Percentiles rank a stretch among this genome's conserved stretches.
These are phyloP conservation scores for Thrips palmi DNA, from an alignment of 1,140 invertebrate genomes.

Conservation along the genomic window DNA sequence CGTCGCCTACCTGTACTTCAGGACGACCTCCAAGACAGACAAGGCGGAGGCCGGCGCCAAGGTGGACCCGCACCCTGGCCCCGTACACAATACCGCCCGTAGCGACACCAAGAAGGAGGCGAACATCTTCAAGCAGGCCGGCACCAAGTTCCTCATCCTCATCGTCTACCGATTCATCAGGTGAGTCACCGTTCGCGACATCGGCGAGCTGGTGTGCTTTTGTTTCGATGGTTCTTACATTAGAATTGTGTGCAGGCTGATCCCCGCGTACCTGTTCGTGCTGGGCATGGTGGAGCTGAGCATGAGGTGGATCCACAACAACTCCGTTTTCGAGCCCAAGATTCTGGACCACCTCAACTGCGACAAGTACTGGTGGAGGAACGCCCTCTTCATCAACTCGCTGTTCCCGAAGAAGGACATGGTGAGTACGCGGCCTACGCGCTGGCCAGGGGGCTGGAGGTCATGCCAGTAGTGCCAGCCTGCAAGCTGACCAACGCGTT, in stretches of 20 bases:
- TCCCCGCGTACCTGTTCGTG: constrained; percentile 63
- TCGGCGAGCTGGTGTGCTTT: neutral
- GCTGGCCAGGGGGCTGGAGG: too few relatives aligned
- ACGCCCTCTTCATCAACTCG: constrained; percentile 63
- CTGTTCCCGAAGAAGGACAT: constrained; percentile 57
- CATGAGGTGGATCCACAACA: constrained; percentile 38
- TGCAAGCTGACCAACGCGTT: too few relatives aligned
- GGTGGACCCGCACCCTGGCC: neutral
- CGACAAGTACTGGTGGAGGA: constrained; percentile 64
- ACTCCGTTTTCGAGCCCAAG: constrained; percentile 53
- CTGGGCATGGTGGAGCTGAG: constrained; percentile 51
- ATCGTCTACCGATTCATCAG: constrained; percentile 44
- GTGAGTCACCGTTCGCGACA: constrained; percentile 18
- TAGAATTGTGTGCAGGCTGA: constrained; percentile 31
- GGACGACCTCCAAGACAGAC: constrained; percentile 11
- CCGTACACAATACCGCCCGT: too few relatives aligned
- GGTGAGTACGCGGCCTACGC: constrained; percentile 28
- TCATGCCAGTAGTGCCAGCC: too few relatives aligned
- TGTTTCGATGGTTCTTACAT: neutral
- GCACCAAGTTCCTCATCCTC: constrained; percentile 32
- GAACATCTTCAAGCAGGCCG: constrained; percentile 23
- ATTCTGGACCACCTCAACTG: constrained; percentile 56
- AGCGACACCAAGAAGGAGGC: neutral
- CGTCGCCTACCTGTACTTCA: constrained; percentile 50
- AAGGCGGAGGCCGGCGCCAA: constrained; percentile 5